A percentile compares a stretch with the other conserved stretches of the same genome.
Evolutionary conservation across 2,113 vertebrate genomes (phyloP).

Genomic region (Hepsetus odoe): DNA sequence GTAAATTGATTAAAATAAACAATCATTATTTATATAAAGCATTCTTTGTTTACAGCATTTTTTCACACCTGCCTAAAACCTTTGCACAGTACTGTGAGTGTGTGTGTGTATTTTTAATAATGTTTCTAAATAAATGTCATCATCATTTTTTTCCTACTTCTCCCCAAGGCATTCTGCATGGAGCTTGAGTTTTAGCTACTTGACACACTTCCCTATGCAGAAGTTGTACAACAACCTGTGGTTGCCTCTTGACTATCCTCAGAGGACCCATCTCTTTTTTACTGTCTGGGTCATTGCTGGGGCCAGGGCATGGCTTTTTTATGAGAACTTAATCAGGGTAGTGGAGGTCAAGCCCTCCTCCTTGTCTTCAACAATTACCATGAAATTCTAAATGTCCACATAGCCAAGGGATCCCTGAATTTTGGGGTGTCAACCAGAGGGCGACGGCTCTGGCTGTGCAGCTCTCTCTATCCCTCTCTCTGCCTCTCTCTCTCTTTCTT

Average conservation of each 20-base stretch:
- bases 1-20: too few species aligned
- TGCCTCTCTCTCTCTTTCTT: not conserved
- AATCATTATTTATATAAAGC: too few species aligned
- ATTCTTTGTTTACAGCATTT: too few species aligned
- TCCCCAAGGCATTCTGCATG: not conserved
- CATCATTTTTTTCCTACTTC: too few species aligned
- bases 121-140: too few species aligned
- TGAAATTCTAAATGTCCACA: slow-evolving; percentile 80
- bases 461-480: slow-evolving; percentile 18
- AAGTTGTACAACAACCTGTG: not conserved
- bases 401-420: slow-evolving; percentile 51
- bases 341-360: slow-evolving; percentile 64
- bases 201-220: not conserved
- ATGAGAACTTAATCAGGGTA: slow-evolving; percentile 73
- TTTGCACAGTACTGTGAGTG: too few species aligned
- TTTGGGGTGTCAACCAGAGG: slow-evolving; percentile 75
- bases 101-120: too few species aligned
- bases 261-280: slow-evolving; percentile 55
- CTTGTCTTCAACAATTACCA: slow-evolving; percentile 74
- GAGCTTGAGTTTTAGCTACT: not conserved
- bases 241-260: slow-evolving; percentile 37
- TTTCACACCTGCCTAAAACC: too few species aligned
- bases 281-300: slow-evolving; percentile 59
- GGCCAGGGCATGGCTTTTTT: slow-evolving; percentile 61
- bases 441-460: slow-evolving; percentile 62